Conservation (phyloP, 2,797 vertebrate species). For the Melanotaenia pygmaea region DNA sequence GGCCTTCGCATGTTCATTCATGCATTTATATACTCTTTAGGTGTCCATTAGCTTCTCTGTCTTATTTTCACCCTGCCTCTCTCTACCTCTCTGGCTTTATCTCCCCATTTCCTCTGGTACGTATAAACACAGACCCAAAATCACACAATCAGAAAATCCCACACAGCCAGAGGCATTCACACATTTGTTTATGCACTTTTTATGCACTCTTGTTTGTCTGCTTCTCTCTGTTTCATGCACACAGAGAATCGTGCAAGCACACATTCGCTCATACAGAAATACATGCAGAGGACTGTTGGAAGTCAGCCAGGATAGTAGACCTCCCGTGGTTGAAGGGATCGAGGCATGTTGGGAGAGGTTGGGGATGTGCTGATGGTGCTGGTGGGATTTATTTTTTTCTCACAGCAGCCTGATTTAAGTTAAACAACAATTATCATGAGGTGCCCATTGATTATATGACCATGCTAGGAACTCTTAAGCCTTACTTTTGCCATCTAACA, state of each 20-base stretch:
- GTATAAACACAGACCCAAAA: conserved; percentile 6
- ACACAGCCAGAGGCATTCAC: conserved; percentile 61
- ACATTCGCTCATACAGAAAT: conserved; percentile 23
- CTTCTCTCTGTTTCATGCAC: conserved; percentile 61
- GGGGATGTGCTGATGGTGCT: conserved; percentile 65
- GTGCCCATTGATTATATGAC: conserved; percentile 11
- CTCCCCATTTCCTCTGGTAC: conserved; percentile 5
- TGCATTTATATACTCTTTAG: conserved; percentile 69
- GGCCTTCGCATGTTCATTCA: conserved; percentile 69
- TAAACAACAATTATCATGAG: conserved; percentile 49
- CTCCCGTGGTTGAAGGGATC: conserved; percentile 68
- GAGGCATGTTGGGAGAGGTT: conserved; percentile 68
- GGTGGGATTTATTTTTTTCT: conserved; percentile 61
- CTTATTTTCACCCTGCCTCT: conserved; percentile 47
- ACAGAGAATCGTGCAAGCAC: conserved; percentile 31
- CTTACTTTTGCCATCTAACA: conserved; percentile 18
- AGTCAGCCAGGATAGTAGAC: conserved; percentile 56
- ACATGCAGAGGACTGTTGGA: conserved; percentile 57
- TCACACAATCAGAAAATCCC: conserved; percentile 24
- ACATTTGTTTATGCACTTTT: conserved; percentile 72
- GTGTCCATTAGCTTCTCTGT: conserved; percentile 71
- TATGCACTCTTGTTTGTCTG: conserved; percentile 61
- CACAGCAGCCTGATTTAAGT: conserved; percentile 46
- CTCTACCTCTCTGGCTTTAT: conserved; percentile 29
- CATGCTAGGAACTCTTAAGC: conserved; percentile 20